These are phyloP conservation scores for Hexactinellida sp. DNA, from an alignment of 37 sponge, comb jelly and placozoan genomes.

Conservation along the genomic window DNA sequence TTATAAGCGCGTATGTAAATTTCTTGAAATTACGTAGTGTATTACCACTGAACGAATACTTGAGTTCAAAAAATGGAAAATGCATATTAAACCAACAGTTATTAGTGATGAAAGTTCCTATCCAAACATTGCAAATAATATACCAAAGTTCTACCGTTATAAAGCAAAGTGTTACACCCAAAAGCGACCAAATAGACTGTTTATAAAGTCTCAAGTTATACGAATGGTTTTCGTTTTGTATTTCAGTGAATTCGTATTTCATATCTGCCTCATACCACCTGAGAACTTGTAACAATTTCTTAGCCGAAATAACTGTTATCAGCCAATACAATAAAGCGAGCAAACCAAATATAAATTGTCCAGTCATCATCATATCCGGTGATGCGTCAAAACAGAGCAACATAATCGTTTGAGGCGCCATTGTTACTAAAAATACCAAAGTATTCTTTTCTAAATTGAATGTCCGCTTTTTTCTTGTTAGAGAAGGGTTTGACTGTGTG, in stretches of 20 bases:
- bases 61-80: neutral
- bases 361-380: neutral
- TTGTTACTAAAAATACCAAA: neutral
- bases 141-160: neutral
- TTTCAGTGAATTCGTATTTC: neutral
- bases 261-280: neutral
- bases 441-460: neutral
- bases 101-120: neutral
- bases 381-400: neutral
- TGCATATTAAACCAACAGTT: neutral
- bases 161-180: neutral
- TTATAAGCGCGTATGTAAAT: neutral
- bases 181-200: neutral
- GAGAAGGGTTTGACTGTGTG: neutral
- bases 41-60: neutral
- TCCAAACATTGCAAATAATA: neutral
- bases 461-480: neutral
- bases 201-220: neutral
- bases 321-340: neutral
- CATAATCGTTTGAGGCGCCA: neutral
- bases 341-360: neutral
- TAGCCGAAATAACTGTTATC: neutral
- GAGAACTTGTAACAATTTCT: neutral
- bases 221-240: neutral
- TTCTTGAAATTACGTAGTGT: neutral